Evolutionary conservation across 2,113 vertebrate genomes (phyloP), one percentile per base, ranked within the genome.

Genomic region (Typhlomys cinereus): DNA sequence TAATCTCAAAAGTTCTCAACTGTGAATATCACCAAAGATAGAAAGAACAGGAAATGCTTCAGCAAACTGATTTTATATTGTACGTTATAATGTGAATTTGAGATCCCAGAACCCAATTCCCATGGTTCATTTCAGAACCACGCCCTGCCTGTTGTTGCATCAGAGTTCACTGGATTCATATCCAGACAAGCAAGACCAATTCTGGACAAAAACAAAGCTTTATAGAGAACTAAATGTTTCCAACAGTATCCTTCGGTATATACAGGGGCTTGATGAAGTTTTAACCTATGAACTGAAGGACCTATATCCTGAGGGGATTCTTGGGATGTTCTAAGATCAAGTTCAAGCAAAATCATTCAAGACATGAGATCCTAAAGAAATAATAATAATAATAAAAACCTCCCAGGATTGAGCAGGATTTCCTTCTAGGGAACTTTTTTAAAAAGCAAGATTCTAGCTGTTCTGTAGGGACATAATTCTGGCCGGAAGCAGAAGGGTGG

Each of bases 11-110:
- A 95, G 29, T n/a, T n/a, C 23, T 66, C 87, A 91, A 73, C 34
- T 79, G 13, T 50, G 39, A 90, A 46, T 91, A 73, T 94, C 31
- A 41, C 50, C 46, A 85, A 92, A 89, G 39, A 75, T n/a, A 41
- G 83, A 88, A 86, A 84, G 46, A 94, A 9, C 12, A 81, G 41
- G 11, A 85, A 44, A 50, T 67, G 20, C 20, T 86, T 39, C 41
- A 46, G n/a, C n/a, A n/a, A n/a, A n/a, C 29, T 61, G 41, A 48
- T 73, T 62, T 54, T 76, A n/a, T n/a, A n/a, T n/a, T n/a, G n/a
- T n/a, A n/a, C n/a, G 34, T 71, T 83, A 6, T 23, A 34, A 0
- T 7, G 12, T 79, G 83, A 34, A 64, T 7, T 46, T 13, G 0
- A 1, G n/a, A 39, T 2, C 36, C 36, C 61, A 36, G 0, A 0